Evolutionary conservation across 2,797 vertebrate species (phyloP).

Genomic region (Cephalopachus bancanus): DNA sequence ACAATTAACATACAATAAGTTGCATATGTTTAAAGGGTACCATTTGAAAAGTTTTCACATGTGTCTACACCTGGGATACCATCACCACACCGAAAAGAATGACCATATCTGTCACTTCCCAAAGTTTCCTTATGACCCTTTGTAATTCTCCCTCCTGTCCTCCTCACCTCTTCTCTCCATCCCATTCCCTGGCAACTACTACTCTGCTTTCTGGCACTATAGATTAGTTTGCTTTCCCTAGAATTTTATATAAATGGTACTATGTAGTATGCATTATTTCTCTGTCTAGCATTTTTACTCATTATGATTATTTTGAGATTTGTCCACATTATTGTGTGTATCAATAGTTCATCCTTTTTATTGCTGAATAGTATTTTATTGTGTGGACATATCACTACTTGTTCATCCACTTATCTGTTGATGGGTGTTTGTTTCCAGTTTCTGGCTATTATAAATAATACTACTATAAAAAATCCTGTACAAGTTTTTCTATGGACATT

Average conservation of each 20-base stretch:
- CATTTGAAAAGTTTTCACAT: background rate
- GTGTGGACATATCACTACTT: background rate
- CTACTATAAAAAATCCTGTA: background rate
- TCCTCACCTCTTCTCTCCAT: background rate
- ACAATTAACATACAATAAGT: background rate
- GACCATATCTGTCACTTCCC: background rate
- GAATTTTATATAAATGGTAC: background rate
- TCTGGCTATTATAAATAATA: background rate
- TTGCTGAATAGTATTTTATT: background rate
- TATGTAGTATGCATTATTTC: background rate
- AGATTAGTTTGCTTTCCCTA: constrained; percentile 36
- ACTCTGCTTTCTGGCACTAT: background rate
- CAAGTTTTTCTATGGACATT: background rate
- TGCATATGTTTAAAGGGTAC: background rate
- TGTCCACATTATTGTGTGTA: background rate
- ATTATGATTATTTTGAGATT: background rate
- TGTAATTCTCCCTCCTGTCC: background rate
- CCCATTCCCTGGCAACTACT: background rate
- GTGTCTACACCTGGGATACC: background rate
- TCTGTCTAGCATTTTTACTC: background rate
- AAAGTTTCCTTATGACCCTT: background rate
- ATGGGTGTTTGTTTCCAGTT: background rate
- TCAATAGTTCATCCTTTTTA: background rate
- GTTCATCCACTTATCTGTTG: background rate
- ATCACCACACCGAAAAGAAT: background rate